phyloP scores from a whole-genome alignment of 1,140 invertebrate species.

The Sycophila sp. region DNA sequence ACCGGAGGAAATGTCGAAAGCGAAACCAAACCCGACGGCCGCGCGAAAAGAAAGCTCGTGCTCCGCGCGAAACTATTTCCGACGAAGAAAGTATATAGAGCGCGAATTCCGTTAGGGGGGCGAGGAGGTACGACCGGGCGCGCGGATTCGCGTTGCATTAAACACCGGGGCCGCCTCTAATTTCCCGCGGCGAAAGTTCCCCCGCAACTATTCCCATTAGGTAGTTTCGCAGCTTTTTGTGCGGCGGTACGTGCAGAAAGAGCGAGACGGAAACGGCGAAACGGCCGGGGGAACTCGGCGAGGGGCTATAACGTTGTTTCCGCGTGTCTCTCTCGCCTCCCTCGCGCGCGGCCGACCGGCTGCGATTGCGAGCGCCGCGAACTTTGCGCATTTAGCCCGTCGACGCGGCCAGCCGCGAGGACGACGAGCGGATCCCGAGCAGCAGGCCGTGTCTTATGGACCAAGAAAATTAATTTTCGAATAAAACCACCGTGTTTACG shows the following conservation, averaged over 20 bases:
- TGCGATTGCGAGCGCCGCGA: constrained; percentile 1
- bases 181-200: constrained; percentile 35
- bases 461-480: constrained; percentile 15
- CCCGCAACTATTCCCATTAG: constrained; percentile 38
- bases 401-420: background rate
- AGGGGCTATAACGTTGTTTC: constrained; percentile 19
- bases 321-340: background rate
- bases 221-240: constrained; percentile 35
- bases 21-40: too few relatives aligned
- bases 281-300: constrained; percentile 4
- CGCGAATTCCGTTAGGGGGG: constrained; percentile 37
- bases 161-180: constrained; percentile 24
- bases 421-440: background rate
- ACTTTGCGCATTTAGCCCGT: constrained; percentile 31
- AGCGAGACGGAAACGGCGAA: background rate
- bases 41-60: too few relatives aligned
- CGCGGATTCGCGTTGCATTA: constrained; percentile 20
- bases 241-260: background rate
- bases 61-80: too few relatives aligned
- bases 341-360: background rate
- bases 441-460: too few relatives aligned
- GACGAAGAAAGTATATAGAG: constrained; percentile 37
- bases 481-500: background rate
- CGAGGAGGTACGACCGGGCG: background rate
- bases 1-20: too few relatives aligned